Percentiles rank a stretch among this genome's conserved stretches.
phyloP scores from a whole-genome alignment of 53 echinoderm and acorn worm species.

The Paracentrotus lividus region DNA sequence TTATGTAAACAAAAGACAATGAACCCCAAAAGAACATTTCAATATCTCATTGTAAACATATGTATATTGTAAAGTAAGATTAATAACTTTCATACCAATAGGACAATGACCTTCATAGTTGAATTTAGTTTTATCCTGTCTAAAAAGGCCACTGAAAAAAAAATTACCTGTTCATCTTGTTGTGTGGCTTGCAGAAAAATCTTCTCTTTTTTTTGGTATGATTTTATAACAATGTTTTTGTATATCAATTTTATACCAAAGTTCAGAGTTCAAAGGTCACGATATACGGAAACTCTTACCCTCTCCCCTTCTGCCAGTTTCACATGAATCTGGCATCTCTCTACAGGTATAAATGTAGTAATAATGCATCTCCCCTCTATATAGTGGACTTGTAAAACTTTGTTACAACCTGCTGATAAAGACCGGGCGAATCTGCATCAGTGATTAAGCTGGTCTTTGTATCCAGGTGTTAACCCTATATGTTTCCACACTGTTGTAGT shows the following conservation, averaged over 20 bases:
- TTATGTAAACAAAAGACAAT: background rate
- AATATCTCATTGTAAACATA: background rate
- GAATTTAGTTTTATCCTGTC: background rate
- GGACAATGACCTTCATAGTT: background rate
- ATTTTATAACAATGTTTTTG: no score
- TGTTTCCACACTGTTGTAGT: constrained; percentile 64
- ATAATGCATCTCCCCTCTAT: background rate
- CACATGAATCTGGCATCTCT: background rate
- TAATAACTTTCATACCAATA: background rate
- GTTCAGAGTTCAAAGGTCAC: no score
- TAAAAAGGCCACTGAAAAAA: background rate
- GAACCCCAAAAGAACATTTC: background rate
- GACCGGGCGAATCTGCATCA: background rate
- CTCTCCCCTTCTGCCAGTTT: background rate
- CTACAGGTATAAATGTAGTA: background rate
- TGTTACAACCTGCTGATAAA: background rate
- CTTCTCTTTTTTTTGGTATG: no score
- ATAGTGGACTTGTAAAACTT: background rate
- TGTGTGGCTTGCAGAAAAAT: no score
- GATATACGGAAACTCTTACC: no score
- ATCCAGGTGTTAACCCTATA: constrained; percentile 34
- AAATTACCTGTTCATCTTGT: no score
- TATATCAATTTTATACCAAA: no score
- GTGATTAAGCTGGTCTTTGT: constrained; percentile 18
- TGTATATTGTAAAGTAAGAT: background rate